Evolutionary conservation across 2,888 invertebrate genomes (phyloP).

Genomic region (Caenorhabditis sinica): DNA sequence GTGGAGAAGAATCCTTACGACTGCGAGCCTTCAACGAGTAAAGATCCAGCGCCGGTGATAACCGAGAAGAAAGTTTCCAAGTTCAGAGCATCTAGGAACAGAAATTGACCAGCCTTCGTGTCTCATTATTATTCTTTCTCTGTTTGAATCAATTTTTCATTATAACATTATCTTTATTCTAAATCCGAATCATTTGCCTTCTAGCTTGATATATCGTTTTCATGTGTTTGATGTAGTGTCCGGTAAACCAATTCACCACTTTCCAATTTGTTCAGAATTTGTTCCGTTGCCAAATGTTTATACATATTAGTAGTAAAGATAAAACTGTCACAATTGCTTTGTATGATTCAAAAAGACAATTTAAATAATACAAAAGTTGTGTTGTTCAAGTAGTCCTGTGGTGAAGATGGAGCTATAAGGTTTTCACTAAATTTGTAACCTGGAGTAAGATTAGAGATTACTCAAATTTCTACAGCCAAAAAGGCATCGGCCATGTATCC

Average conservation of each 20-base stretch:
- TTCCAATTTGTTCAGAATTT: too few species aligned
- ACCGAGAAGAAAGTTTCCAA: constrained; percentile 52
- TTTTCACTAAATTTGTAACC: too few species aligned
- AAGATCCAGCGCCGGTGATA: constrained; percentile 56
- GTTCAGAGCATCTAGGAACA: constrained; percentile 49
- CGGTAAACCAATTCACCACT: constrained; percentile 5
- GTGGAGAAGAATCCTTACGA: constrained; percentile 59
- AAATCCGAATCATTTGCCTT: neutral
- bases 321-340: too few species aligned
- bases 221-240: neutral
- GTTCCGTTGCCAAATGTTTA: constrained; percentile 11
- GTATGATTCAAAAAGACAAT: too few species aligned
- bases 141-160: neutral
- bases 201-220: too few species aligned
- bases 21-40: constrained; percentile 60
- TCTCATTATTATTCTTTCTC: neutral
- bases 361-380: too few species aligned
- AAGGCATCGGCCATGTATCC: too few species aligned
- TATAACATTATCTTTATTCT: neutral
- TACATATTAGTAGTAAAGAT: neutral
- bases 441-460: too few species aligned
- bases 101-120: constrained; percentile 5
- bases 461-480: too few species aligned
- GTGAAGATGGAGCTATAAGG: too few species aligned
- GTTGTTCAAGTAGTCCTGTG: too few species aligned